phyloP scores from a whole-genome alignment of 2,113 vertebrate genomes.

The Rhineura floridana region DNA sequence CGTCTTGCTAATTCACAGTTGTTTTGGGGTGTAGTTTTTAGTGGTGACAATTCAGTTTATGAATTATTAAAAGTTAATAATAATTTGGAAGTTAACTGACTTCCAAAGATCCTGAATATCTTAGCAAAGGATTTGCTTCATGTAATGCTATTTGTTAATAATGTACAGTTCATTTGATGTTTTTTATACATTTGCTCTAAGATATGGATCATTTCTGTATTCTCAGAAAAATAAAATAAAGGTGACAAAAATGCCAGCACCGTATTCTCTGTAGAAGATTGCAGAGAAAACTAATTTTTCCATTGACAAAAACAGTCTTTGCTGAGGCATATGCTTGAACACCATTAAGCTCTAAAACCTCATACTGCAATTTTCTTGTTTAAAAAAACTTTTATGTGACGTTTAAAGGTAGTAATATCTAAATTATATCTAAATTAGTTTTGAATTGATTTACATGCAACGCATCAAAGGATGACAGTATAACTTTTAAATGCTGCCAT shows the following conservation, averaged over 20 bases:
- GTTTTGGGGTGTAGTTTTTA: constrained; percentile 40
- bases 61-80: too few species aligned
- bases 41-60: neutral
- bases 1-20: constrained; percentile 36
- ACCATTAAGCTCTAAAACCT: neutral
- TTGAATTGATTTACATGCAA: constrained; percentile 37
- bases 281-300: constrained; percentile 1
- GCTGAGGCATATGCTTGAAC: neutral
- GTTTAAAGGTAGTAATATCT: constrained; percentile 7
- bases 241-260: neutral
- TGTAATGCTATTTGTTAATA: constrained; percentile 23
- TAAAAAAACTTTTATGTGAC: neutral
- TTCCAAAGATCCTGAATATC: constrained; percentile 26
- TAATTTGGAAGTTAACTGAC: constrained; percentile 26
- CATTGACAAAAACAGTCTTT: neutral
- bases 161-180: constrained; percentile 41
- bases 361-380: neutral
- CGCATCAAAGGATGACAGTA: constrained; percentile 29
- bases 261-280: neutral
- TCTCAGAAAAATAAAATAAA: too few species aligned
- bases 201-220: constrained; percentile 17
- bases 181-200: constrained; percentile 42
- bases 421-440: constrained; percentile 20
- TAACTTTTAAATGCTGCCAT: constrained; percentile 43
- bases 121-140: constrained; percentile 10